phyloP scores from a whole-genome alignment of 2,888 invertebrate genomes.

The Trileptium ribeirensis region DNA sequence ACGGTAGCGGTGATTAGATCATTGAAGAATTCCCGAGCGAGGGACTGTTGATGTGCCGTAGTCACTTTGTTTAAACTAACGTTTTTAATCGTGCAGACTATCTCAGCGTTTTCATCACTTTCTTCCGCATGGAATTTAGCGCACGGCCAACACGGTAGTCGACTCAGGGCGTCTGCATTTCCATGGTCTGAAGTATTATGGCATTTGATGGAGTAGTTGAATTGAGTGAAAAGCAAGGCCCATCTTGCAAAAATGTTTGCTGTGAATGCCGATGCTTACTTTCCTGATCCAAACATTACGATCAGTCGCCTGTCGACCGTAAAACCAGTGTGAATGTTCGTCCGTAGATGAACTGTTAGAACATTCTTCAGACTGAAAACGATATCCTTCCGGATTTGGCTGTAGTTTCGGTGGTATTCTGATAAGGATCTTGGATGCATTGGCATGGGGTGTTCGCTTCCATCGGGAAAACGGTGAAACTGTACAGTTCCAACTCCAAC shows the following conservation, averaged over 20 bases:
- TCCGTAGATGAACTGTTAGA: constrained; percentile 38
- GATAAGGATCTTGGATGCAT: constrained; percentile 36
- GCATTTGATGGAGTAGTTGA: not conserved
- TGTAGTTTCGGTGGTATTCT: constrained; percentile 33
- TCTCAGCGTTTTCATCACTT: constrained; percentile 18
- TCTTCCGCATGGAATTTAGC: constrained; percentile 22
- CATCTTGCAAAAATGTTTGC: constrained; percentile 26
- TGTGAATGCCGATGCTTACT: constrained; percentile 19
- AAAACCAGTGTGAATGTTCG: constrained; percentile 29
- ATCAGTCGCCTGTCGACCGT: constrained; percentile 34
- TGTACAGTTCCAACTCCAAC: constrained; percentile 18
- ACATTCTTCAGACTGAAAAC: constrained; percentile 37
- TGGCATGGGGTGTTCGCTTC: constrained; percentile 32
- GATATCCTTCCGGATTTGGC: constrained; percentile 39
- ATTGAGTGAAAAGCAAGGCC: constrained; percentile 23
- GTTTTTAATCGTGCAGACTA: not conserved
- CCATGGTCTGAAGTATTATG: constrained; percentile 23
- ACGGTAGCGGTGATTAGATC: not conserved
- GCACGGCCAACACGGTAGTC: constrained; percentile 12
- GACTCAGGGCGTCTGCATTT: constrained; percentile 35
- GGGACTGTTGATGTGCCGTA: not conserved
- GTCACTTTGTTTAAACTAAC: not conserved
- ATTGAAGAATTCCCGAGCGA: not conserved
- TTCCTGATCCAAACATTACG: constrained; percentile 30
- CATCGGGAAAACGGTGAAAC: constrained; percentile 32